Percentiles rank a stretch among this genome's conserved stretches.
phyloP scores from a whole-genome alignment of 2,797 vertebrate genomes.

The Pangasius djambal region DNA sequence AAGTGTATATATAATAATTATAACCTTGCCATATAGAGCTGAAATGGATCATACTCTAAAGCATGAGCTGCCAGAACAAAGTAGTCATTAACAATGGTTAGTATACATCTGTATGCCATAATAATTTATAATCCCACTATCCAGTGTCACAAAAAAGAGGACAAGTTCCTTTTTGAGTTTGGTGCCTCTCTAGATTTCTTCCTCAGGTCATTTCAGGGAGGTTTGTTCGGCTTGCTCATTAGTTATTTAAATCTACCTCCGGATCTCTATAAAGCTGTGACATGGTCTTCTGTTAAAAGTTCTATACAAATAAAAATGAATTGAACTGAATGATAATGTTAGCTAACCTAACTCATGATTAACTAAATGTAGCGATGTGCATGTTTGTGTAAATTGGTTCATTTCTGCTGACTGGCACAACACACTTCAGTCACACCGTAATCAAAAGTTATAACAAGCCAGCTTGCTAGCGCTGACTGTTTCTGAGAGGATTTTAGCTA shows the following conservation, averaged over 20 bases:
- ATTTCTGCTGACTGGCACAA: not conserved
- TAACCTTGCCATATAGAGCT: not conserved
- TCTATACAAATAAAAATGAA: not conserved
- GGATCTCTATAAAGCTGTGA: not conserved
- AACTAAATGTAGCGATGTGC: not conserved
- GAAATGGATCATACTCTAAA: not conserved
- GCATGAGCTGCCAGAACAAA: not conserved
- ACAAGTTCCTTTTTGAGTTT: not conserved
- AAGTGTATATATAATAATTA: constrained; percentile 1
- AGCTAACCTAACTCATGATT: not conserved
- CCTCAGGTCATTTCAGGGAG: not conserved
- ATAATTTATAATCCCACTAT: not conserved
- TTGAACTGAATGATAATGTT: not conserved
- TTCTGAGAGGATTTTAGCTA: not conserved
- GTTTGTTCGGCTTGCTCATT: not conserved
- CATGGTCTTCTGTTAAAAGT: not conserved
- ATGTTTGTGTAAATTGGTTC: not conserved
- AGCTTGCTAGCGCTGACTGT: not conserved
- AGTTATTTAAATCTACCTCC: not conserved
- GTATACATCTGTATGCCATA: constrained; percentile 5
- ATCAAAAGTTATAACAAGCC: not conserved
- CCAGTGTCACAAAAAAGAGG: not conserved
- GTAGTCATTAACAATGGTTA: not conserved
- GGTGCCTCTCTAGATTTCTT: not conserved
- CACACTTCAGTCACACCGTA: not conserved